phyloP scores from a whole-genome alignment of 2,113 vertebrate genomes.

The Channa argus region DNA sequence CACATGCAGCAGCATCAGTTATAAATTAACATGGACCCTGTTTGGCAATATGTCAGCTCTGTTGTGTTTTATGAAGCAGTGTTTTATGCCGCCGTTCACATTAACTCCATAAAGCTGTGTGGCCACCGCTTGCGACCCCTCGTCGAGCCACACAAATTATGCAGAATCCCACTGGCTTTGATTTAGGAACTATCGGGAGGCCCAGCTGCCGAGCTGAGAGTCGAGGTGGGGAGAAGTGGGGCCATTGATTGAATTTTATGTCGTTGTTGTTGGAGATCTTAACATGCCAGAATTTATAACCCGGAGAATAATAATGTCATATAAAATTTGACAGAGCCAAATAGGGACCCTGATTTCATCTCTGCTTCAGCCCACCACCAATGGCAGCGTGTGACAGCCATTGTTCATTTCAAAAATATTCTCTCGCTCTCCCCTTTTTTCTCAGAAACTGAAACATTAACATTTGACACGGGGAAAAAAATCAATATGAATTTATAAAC shows the following conservation, averaged over 20 bases:
- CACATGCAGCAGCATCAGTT: constrained; percentile 34
- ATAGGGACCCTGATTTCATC: constrained; percentile 53
- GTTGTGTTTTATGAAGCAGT: constrained; percentile 75
- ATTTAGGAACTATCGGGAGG: constrained; percentile 82
- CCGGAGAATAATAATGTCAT: constrained; percentile 86
- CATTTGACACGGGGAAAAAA: constrained; percentile 74
- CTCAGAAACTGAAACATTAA: constrained; percentile 79
- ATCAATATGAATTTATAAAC: constrained; percentile 79
- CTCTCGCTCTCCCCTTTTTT: constrained; percentile 28
- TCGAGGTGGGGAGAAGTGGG: constrained; percentile 57
- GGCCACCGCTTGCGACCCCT: constrained; percentile 45
- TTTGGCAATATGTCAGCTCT: constrained; percentile 56
- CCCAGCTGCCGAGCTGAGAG: constrained; percentile 53
- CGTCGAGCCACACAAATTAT: constrained; percentile 74
- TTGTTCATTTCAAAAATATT: constrained; percentile 74
- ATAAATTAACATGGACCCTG: constrained; percentile 67
- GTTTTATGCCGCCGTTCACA: constrained; percentile 71
- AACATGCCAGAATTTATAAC: constrained; percentile 87
- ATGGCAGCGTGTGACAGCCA: constrained; percentile 48
- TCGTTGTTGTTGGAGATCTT: constrained; percentile 86
- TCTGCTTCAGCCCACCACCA: constrained; percentile 37
- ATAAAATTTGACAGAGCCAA: constrained; percentile 84
- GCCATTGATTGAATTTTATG: constrained; percentile 88
- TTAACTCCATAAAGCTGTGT: constrained; percentile 74
- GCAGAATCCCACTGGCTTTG: constrained; percentile 81